These are phyloP conservation scores for Aurelia aurita complex sp. Pacific DNA, from an alignment of 30 jellyfish, hydroid and myxozoan species.

Conservation along the genomic window DNA sequence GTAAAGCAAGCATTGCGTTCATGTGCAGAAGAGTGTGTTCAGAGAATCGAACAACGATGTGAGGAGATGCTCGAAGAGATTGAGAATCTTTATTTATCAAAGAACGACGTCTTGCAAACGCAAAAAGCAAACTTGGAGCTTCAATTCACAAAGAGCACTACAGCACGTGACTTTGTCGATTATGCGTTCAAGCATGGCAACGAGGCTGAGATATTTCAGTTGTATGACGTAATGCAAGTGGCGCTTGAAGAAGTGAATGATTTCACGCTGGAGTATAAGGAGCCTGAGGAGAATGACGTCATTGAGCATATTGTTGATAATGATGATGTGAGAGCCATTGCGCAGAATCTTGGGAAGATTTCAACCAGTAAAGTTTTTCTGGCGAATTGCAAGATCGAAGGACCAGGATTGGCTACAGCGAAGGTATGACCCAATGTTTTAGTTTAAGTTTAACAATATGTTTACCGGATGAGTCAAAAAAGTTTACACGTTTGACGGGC, in stretches of 20 bases:
- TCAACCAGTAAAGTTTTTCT: conserved; percentile 82
- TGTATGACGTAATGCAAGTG: conserved; percentile 85
- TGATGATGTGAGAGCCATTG: conserved; percentile 71
- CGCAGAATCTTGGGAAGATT: conserved; percentile 87
- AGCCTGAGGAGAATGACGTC: conserved; percentile 99
- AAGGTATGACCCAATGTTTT: conserved; percentile 18
- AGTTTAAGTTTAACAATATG: no score
- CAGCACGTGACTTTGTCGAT: conserved; percentile 90
- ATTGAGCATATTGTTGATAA: conserved; percentile 76
- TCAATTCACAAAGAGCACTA: conserved; percentile 53
- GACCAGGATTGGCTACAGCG: conserved; percentile 92
- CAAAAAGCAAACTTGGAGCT: conserved; percentile 72
- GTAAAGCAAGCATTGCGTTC: conserved; percentile 87
- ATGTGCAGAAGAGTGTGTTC: conserved; percentile 79
- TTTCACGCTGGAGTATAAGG: conserved; percentile 72
- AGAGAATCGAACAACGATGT: conserved; percentile 81
- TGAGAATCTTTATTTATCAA: conserved; percentile 63
- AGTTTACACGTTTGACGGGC: no score
- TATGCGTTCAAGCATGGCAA: conserved; percentile 94
- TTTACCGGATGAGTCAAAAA: no score
- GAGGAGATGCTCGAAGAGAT: conserved; percentile 74
- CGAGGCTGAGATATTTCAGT: conserved; percentile 94
- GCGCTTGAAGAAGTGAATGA: conserved; percentile 77
- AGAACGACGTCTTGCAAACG: conserved; percentile 65
- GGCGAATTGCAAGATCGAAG: conserved; percentile 72